These are phyloP conservation scores for Epinephelus fuscoguttatus DNA, from an alignment of 2,113 vertebrate species.

Conservation along the genomic window DNA sequence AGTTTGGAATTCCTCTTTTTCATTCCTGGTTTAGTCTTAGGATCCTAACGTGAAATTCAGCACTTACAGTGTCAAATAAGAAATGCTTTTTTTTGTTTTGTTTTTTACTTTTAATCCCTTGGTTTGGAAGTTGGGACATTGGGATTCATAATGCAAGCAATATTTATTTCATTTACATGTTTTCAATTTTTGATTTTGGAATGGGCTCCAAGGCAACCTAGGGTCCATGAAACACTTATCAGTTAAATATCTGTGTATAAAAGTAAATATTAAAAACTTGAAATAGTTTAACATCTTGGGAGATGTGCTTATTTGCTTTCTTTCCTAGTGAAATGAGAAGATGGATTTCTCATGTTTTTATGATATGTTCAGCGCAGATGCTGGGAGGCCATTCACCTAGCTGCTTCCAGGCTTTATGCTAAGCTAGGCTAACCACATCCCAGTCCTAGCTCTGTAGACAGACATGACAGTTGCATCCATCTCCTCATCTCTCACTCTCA, in stretches of 20 bases:
- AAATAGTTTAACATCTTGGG: background rate
- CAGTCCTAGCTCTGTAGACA: background rate
- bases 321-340: background rate
- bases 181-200: slow-evolving; percentile 59
- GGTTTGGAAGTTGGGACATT: slow-evolving; percentile 31
- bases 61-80: slow-evolving; percentile 1
- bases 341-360: background rate
- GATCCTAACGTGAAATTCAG: slow-evolving; percentile 45
- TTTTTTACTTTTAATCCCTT: slow-evolving; percentile 21
- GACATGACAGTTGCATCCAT: background rate
- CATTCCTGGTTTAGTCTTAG: slow-evolving; percentile 25
- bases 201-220: slow-evolving; percentile 42
- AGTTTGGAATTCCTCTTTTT: slow-evolving; percentile 33
- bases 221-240: slow-evolving; percentile 67
- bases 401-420: background rate
- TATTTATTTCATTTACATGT: slow-evolving; percentile 27
- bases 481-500: slow-evolving; percentile 1
- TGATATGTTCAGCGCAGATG: background rate
- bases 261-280: background rate
- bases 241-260: slow-evolving; percentile 49
- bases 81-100: slow-evolving; percentile 2
- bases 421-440: background rate
- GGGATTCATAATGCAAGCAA: slow-evolving; percentile 52
- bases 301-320: background rate
- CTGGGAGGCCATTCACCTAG: background rate